Conservation (phyloP, 2,797 vertebrate genomes). For the Thalassophryne amazonica region DNA sequence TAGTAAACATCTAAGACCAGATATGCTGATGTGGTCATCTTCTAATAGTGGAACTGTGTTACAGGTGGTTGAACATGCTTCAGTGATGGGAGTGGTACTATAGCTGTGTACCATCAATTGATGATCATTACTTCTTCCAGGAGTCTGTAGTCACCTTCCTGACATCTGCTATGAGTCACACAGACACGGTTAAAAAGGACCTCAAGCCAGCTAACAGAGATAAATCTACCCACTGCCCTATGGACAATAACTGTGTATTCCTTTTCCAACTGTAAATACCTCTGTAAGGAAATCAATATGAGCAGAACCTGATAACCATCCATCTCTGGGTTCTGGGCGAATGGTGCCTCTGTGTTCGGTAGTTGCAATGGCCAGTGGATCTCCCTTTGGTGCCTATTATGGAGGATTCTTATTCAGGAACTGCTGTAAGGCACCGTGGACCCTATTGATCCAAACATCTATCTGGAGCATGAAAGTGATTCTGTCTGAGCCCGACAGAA, state of each 20-base stretch:
- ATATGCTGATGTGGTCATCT: too few relatives aligned
- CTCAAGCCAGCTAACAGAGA: constrained; percentile 26
- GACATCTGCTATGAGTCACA: not conserved
- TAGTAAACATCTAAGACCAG: too few relatives aligned
- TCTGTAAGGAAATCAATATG: constrained; percentile 31
- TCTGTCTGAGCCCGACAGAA: not conserved
- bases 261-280: constrained; percentile 31
- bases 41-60: too few relatives aligned
- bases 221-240: constrained; percentile 15
- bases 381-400: constrained; percentile 42
- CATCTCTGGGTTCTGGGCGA: constrained; percentile 10
- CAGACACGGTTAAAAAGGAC: constrained; percentile 25
- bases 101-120: not conserved
- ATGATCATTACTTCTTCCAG: constrained; percentile 15
- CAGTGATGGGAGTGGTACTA: constrained; percentile 2
- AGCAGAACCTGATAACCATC: constrained; percentile 21
- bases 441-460: constrained; percentile 25
- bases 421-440: constrained; percentile 23
- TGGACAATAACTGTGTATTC: constrained; percentile 41
- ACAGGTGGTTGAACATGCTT: not conserved
- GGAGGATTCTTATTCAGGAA: constrained; percentile 29
- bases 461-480: constrained; percentile 23
- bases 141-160: not conserved
- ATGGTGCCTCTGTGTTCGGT: constrained; percentile 3
- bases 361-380: not conserved